Evolutionary conservation across 2,888 invertebrate species (phyloP).

Genomic region (Glaucopsyche alexis): DNA sequence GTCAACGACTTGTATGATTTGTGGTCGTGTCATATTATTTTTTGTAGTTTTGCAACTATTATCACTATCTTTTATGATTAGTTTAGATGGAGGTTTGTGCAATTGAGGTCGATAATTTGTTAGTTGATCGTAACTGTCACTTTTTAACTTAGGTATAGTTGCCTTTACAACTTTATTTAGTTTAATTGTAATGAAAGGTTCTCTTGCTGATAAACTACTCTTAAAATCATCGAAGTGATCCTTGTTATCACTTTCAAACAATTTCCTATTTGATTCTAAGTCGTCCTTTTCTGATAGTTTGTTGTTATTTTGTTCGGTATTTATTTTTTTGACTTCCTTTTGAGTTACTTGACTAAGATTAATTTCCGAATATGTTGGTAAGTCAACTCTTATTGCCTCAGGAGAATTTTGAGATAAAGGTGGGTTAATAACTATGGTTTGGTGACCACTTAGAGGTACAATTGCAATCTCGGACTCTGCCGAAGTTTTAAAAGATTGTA

Average conservation of each 20-base stretch:
- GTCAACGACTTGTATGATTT: constrained; percentile 82
- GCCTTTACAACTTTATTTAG: constrained; percentile 71
- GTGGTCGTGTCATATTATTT: constrained; percentile 80
- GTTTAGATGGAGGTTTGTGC: constrained; percentile 65
- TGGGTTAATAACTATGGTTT: constrained; percentile 76
- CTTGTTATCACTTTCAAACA: constrained; percentile 18
- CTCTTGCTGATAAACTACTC: constrained; percentile 54
- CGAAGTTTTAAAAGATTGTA: constrained; percentile 72
- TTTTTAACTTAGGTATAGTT: constrained; percentile 67
- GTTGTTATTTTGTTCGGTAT: constrained; percentile 20
- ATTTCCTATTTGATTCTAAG: constrained; percentile 11
- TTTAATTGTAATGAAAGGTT: constrained; percentile 73
- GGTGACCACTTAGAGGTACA: constrained; percentile 74
- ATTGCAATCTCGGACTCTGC: constrained; percentile 72
- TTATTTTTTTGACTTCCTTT: constrained; percentile 27
- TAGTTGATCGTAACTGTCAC: constrained; percentile 44
- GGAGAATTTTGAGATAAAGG: constrained; percentile 49
- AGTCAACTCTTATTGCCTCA: constrained; percentile 33
- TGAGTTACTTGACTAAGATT: constrained; percentile 7
- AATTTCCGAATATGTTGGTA: constrained; percentile 16
- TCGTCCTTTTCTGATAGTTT: constrained; percentile 10
- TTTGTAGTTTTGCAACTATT: constrained; percentile 44
- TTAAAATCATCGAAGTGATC: constrained; percentile 35
- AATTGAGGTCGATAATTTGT: constrained; percentile 54
- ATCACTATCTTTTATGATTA: constrained; percentile 67